A percentile compares a stretch with the other conserved stretches of the same genome.
Conservation (phyloP, 2,797 vertebrate genomes). For the Silurus lanzhouensis region DNA sequence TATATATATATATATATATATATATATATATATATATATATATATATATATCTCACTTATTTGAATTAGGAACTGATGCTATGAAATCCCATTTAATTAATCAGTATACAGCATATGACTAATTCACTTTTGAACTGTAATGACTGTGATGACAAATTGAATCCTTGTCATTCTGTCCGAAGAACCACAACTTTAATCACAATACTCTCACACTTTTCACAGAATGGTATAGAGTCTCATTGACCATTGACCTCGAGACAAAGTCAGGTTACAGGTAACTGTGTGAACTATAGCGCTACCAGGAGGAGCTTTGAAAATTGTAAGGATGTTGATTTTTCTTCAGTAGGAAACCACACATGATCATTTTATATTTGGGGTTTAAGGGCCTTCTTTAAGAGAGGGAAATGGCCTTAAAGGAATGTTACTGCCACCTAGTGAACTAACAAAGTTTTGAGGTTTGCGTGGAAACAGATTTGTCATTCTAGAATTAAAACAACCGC, state of each 20-base stretch:
- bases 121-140: background rate
- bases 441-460: background rate
- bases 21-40: too few relatives aligned
- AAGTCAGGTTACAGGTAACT: slow-evolving; percentile 63
- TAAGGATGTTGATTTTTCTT: slow-evolving; percentile 61
- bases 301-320: slow-evolving; percentile 65
- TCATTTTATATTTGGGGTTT: background rate
- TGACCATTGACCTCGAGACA: slow-evolving; percentile 67
- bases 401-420: background rate
- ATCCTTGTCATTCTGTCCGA: background rate
- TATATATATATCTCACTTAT: too few relatives aligned
- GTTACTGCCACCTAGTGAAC: slow-evolving; percentile 18
- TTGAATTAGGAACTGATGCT: background rate
- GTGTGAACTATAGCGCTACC: slow-evolving; percentile 64
- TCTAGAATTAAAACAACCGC: background rate
- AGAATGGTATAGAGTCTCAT: slow-evolving; percentile 66
- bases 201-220: slow-evolving; percentile 55
- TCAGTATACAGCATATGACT: background rate
- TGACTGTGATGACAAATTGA: background rate
- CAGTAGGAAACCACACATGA: background rate
- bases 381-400: background rate
- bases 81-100: background rate
- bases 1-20: too few relatives aligned
- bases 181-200: slow-evolving; percentile 59
- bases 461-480: background rate